Evolutionary conservation across 2,113 vertebrate species (phyloP).

Genomic region (Petrocephalus microphthalmus): DNA sequence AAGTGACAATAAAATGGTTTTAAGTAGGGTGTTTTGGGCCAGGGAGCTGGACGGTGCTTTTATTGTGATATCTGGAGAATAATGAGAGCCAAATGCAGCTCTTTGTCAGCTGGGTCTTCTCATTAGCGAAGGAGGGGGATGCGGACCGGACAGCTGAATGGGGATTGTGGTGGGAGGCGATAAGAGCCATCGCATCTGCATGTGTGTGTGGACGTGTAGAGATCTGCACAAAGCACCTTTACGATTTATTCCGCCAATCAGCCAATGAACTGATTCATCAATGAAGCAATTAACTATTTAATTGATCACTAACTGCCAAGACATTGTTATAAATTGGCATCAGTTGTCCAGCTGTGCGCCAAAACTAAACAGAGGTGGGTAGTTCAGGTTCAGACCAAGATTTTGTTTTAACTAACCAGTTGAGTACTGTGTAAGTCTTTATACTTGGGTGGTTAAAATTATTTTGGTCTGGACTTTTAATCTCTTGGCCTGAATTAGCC

Average conservation of each 20-base stretch:
- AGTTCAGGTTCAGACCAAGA: background rate
- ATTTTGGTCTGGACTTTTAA: background rate
- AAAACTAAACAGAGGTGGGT: background rate
- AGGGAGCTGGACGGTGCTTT: background rate
- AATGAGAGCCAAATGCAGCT: constrained; percentile 13
- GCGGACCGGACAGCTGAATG: background rate
- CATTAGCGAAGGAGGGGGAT: constrained; percentile 1
- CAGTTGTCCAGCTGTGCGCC: background rate
- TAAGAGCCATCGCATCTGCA: constrained; percentile 14
- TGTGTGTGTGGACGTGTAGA: background rate
- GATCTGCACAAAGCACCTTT: background rate
- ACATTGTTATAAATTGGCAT: background rate
- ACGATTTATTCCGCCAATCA: background rate
- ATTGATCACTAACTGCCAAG: background rate
- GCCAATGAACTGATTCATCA: background rate
- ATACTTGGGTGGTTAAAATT: background rate
- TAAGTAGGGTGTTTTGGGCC: constrained; percentile 1
- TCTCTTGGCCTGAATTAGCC: background rate
- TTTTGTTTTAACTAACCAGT: background rate
- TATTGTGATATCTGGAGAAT: constrained; percentile 15
- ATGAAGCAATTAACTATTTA: background rate
- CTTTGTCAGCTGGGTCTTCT: background rate
- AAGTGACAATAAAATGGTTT: constrained; percentile 17
- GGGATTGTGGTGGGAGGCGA: constrained; percentile 37
- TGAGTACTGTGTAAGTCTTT: background rate